Evolutionary conservation across 2,888 invertebrate species (phyloP).

Genomic region (Synergus laeviventris): DNA sequence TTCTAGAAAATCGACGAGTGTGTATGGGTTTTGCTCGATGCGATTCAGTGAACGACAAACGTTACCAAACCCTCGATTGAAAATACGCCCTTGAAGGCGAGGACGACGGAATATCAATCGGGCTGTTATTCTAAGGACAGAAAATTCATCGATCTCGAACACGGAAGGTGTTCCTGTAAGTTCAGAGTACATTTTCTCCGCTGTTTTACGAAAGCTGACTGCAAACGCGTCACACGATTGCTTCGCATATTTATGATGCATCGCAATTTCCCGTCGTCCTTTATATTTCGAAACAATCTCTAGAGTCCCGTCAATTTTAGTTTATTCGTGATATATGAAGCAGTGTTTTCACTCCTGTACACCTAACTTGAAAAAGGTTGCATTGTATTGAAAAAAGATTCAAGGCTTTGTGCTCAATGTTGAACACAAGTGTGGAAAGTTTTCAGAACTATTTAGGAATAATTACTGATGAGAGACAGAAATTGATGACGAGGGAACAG

Average conservation of each 20-base stretch:
- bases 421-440: neutral
- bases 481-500: conserved; percentile 41
- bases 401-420: neutral
- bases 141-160: conserved; percentile 15
- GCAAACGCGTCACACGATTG: conserved; percentile 7
- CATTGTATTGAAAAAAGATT: neutral
- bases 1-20: neutral
- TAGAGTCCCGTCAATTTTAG: conserved; percentile 11
- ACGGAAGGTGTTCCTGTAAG: conserved; percentile 5
- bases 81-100: neutral
- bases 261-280: neutral
- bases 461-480: neutral
- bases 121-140: conserved; percentile 20
- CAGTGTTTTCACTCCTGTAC: too few species aligned
- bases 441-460: neutral
- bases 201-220: conserved; percentile 18
- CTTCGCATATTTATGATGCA: conserved; percentile 3
- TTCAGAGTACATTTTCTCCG: conserved; percentile 19
- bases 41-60: neutral
- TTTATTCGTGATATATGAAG: neutral
- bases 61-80: neutral
- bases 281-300: conserved; percentile 6
- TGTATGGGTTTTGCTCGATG: neutral
- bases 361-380: neutral
- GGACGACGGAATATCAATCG: conserved; percentile 9